Evolutionary conservation across 2,113 vertebrate species (phyloP).

Genomic region (Rynchops niger): DNA sequence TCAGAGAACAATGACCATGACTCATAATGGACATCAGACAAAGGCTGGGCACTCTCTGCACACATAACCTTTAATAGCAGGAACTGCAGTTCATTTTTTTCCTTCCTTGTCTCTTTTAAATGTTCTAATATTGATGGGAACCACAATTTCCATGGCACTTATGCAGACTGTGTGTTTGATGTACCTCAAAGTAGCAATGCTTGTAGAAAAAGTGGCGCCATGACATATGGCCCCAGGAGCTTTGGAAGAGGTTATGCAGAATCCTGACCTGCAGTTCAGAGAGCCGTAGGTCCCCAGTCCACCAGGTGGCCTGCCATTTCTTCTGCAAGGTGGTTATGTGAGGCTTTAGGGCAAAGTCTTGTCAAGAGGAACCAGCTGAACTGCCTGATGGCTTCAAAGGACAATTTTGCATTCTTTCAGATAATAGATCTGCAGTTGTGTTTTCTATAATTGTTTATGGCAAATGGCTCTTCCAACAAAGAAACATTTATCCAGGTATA

Average conservation of each 20-base stretch:
- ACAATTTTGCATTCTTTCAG: background rate
- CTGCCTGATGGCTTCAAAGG: background rate
- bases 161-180: background rate
- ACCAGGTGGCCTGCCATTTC: background rate
- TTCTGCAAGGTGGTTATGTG: background rate
- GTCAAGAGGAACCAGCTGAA: background rate
- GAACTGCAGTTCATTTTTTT: background rate
- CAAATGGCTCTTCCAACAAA: background rate
- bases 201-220: background rate
- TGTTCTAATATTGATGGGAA: background rate
- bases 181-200: background rate
- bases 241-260: background rate
- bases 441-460: background rate
- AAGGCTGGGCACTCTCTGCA: background rate
- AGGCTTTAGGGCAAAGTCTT: background rate
- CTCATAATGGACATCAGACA: background rate
- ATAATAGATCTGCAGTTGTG: background rate
- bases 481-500: conserved; percentile 36
- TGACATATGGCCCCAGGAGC: background rate
- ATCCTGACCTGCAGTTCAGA: background rate
- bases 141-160: background rate
- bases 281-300: background rate
- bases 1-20: conserved; percentile 8
- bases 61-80: background rate
- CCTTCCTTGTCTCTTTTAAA: background rate